Evolutionary conservation across 2,888 invertebrate genomes (phyloP).

Genomic region (Drosophila prolongata): DNA sequence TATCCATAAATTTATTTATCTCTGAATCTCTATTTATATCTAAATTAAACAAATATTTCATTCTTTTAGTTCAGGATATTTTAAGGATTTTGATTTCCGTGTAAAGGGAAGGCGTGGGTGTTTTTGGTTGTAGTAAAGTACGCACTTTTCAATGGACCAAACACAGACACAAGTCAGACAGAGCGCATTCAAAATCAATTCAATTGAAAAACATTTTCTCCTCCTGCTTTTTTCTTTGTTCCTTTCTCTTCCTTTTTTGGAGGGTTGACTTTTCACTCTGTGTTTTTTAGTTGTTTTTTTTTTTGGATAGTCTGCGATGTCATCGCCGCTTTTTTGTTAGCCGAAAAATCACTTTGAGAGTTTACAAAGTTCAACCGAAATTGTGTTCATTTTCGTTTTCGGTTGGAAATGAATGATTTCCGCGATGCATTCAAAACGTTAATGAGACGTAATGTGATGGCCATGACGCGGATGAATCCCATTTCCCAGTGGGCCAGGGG

Average conservation of each 20-base stretch:
- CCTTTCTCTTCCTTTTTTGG: conserved; percentile 23
- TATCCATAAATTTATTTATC: too few relatives aligned
- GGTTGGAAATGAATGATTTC: conserved; percentile 77
- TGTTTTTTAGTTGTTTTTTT: conserved; percentile 18
- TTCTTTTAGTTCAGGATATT: neutral
- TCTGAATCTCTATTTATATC: too few relatives aligned
- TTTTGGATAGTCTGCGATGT: conserved; percentile 32
- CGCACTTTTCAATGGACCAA: conserved; percentile 73
- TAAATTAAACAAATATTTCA: too few relatives aligned
- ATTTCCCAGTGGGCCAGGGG: conserved; percentile 21
- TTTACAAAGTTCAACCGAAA: conserved; percentile 64
- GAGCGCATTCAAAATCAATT: conserved; percentile 77
- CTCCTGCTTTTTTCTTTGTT: conserved; percentile 16
- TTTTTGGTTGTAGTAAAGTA: conserved; percentile 45
- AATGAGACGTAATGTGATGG: conserved; percentile 77
- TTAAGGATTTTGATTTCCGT: neutral
- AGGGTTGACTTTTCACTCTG: conserved; percentile 37
- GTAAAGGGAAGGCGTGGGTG: conserved; percentile 4
- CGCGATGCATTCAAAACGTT: conserved; percentile 57
- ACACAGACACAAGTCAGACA: conserved; percentile 59
- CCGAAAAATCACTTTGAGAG: conserved; percentile 53
- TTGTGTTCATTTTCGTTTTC: conserved; percentile 62
- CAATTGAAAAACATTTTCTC: conserved; percentile 71
- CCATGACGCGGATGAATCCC: conserved; percentile 59
- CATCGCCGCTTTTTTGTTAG: conserved; percentile 53